These are phyloP conservation scores for Morpho deidamia DNA, from an alignment of 2,888 invertebrate species.

Conservation along the genomic window DNA sequence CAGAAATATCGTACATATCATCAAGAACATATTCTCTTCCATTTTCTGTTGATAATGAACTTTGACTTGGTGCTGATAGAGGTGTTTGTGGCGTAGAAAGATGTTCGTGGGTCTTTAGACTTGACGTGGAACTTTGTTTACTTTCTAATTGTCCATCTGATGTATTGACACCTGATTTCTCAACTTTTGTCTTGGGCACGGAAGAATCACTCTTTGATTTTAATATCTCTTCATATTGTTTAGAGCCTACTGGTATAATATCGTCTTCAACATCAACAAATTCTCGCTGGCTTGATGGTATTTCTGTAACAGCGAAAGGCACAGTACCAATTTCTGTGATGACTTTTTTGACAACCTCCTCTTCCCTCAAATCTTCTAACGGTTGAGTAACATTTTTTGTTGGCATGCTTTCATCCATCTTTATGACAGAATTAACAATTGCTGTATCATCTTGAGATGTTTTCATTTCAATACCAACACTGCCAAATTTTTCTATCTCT, in stretches of 20 bases:
- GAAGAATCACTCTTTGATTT: constrained; percentile 73
- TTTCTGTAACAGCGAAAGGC: constrained; percentile 67
- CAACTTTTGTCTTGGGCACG: constrained; percentile 68
- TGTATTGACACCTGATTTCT: constrained; percentile 59
- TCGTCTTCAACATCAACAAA: constrained; percentile 69
- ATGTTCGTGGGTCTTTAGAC: constrained; percentile 74
- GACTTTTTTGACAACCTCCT: constrained; percentile 56
- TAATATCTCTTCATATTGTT: constrained; percentile 70
- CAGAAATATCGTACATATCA: constrained; percentile 77
- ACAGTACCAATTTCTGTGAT: constrained; percentile 52
- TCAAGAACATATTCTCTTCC: constrained; percentile 81
- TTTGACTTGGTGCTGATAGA: constrained; percentile 80
- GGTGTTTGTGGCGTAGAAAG: constrained; percentile 79
- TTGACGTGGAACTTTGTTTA: constrained; percentile 79
- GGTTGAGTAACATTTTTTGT: constrained; percentile 19
- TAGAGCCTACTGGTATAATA: constrained; percentile 61
- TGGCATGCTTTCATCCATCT: constrained; percentile 41
- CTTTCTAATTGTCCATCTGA: constrained; percentile 64
- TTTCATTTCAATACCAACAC: constrained; percentile 50
- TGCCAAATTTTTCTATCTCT: constrained; percentile 54
- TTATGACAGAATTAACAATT: constrained; percentile 41
- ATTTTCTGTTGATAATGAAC: constrained; percentile 82
- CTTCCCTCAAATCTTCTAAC: constrained; percentile 34
- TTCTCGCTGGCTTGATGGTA: constrained; percentile 69
- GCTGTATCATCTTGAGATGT: constrained; percentile 37